Percentiles rank a stretch among this genome's conserved stretches.
These are phyloP conservation scores for Galendromus occidentalis DNA, from an alignment of 1,140 invertebrate genomes.

Conservation along the genomic window DNA sequence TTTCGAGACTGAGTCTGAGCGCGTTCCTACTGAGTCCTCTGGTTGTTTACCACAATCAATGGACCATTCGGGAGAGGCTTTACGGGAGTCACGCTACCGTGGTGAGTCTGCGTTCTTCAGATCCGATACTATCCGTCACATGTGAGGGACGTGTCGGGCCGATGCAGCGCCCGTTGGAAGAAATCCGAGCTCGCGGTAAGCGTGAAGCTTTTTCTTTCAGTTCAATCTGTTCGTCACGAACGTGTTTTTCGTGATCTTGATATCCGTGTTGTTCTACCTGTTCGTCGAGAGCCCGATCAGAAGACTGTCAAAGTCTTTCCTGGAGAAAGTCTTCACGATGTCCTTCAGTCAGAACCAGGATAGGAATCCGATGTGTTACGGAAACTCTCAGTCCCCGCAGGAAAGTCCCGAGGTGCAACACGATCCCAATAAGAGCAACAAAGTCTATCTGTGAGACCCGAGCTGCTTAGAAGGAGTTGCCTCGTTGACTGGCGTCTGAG, in stretches of 20 bases:
- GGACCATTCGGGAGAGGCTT: slow-evolving; percentile 1
- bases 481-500: too few species aligned
- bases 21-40: neutral
- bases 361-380: neutral
- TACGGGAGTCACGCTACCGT: neutral
- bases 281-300: neutral
- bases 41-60: neutral
- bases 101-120: neutral
- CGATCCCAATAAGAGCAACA: neutral
- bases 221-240: neutral
- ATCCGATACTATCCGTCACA: too few species aligned
- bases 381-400: neutral
- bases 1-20: neutral
- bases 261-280: neutral
- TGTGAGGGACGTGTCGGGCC: too few species aligned
- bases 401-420: neutral
- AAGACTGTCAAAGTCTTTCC: neutral
- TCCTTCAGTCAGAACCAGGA: neutral
- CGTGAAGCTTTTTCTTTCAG: neutral
- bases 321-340: neutral
- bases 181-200: too few species aligned
- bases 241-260: neutral
- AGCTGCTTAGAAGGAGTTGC: too few species aligned
- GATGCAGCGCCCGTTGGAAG: too few species aligned
- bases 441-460: neutral